Conservation (phyloP, 2,888 invertebrate species). For the Esperia sulphurella region DNA sequence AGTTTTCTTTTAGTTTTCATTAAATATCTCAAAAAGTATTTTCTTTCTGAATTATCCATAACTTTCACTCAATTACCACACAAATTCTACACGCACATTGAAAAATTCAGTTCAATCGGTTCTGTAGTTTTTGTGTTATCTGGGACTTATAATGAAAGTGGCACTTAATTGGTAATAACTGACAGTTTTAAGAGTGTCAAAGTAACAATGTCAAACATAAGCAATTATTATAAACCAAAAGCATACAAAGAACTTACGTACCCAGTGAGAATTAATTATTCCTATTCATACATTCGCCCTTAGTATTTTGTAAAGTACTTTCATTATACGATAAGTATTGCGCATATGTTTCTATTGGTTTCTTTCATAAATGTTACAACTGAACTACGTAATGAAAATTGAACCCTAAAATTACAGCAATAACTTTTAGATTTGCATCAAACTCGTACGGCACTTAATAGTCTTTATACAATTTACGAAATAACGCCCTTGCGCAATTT, state of each 20-base stretch:
- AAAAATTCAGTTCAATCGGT: too few relatives aligned
- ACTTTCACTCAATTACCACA: too few relatives aligned
- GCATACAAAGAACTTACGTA: slow-evolving; percentile 24
- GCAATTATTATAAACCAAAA: slow-evolving; percentile 33
- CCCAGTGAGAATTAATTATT: slow-evolving; percentile 53
- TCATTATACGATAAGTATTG: slow-evolving; percentile 44
- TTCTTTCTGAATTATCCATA: too few relatives aligned
- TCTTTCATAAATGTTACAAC: slow-evolving; percentile 10
- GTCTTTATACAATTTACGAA: neutral
- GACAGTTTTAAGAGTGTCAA: slow-evolving; percentile 5
- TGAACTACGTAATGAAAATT: neutral
- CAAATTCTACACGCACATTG: too few relatives aligned
- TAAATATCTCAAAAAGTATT: too few relatives aligned
- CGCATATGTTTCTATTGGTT: slow-evolving; percentile 52
- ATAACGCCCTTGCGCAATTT: neutral
- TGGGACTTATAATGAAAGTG: too few relatives aligned
- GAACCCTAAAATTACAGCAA: neutral
- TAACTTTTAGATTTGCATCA: neutral
- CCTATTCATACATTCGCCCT: slow-evolving; percentile 31
- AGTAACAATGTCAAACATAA: slow-evolving; percentile 22
- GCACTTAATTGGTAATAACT: neutral
- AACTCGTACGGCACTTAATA: neutral
- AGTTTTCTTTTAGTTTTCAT: too few relatives aligned
- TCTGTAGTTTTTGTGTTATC: too few relatives aligned
- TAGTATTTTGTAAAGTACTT: slow-evolving; percentile 33